Evolutionary conservation across 2,113 vertebrate species (phyloP).

Genomic region (Corvus moneduloides): DNA sequence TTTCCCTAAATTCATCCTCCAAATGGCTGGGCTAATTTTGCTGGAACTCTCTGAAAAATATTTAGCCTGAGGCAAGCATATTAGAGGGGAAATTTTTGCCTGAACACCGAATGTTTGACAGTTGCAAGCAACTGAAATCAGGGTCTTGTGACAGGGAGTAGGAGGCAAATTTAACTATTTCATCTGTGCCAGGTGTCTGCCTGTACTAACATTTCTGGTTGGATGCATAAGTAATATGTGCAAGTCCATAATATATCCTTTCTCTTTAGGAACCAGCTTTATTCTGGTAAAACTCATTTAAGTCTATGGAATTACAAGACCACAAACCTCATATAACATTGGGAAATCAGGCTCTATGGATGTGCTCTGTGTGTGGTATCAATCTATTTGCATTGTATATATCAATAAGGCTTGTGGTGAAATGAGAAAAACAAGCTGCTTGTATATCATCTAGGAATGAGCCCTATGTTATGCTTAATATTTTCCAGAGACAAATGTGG

Average conservation of each 20-base stretch:
- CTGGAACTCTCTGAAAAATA: neutral
- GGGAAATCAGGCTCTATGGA: neutral
- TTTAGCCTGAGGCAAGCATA: neutral
- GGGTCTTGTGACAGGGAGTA: neutral
- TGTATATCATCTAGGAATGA: conserved; percentile 15
- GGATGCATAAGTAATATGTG: neutral
- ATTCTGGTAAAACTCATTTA: conserved; percentile 7
- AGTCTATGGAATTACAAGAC: neutral
- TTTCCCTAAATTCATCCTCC: neutral
- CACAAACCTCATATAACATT: neutral
- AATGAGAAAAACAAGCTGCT: conserved; percentile 50
- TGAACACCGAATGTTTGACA: neutral
- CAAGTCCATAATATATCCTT: neutral
- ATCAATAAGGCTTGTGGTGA: conserved; percentile 20
- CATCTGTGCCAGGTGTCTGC: neutral
- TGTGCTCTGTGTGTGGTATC: conserved; percentile 21
- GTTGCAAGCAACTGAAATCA: neutral
- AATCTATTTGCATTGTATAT: conserved; percentile 7
- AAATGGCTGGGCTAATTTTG: neutral
- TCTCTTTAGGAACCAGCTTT: neutral
- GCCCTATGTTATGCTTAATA: conserved; percentile 17
- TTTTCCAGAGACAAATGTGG: conserved; percentile 57
- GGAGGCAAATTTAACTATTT: neutral
- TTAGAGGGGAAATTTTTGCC: neutral
- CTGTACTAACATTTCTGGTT: neutral